These are phyloP conservation scores for Lophura nycthemera DNA, from an alignment of 2,113 vertebrate species.

Conservation along the genomic window DNA sequence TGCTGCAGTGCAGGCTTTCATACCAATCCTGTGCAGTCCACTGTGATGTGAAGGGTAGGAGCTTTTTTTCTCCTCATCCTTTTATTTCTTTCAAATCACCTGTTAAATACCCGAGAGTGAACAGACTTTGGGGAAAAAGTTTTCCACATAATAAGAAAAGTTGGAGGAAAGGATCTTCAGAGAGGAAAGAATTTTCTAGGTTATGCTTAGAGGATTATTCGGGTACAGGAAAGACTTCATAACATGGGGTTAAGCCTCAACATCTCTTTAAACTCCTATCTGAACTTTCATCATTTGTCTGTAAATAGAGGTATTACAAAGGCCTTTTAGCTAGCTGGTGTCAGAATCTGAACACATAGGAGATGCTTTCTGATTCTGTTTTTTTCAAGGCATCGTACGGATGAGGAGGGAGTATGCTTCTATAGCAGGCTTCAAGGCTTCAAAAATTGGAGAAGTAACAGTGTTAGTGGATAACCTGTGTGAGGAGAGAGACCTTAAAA, in stretches of 20 bases:
- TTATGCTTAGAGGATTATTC: neutral
- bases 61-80: neutral
- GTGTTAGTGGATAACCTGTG: neutral
- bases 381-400: neutral
- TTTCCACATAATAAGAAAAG: neutral
- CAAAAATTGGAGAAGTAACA: neutral
- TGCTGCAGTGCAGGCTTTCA: neutral
- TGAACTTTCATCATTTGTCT: neutral
- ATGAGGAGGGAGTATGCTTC: neutral
- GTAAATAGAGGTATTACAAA: neutral
- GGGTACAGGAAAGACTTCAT: neutral
- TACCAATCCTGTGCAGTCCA: neutral
- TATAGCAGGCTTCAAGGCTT: neutral
- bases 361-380: neutral
- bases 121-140: neutral
- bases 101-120: neutral
- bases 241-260: neutral
- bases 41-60: conserved; percentile 17
- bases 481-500: neutral
- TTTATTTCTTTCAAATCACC: conserved; percentile 33
- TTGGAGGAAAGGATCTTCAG: neutral
- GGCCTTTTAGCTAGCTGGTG: neutral
- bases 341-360: neutral
- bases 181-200: conserved; percentile 8
- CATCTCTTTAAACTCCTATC: neutral